Evolutionary conservation across 2,888 invertebrate species (phyloP).

Genomic region (Dynastes tityus): DNA sequence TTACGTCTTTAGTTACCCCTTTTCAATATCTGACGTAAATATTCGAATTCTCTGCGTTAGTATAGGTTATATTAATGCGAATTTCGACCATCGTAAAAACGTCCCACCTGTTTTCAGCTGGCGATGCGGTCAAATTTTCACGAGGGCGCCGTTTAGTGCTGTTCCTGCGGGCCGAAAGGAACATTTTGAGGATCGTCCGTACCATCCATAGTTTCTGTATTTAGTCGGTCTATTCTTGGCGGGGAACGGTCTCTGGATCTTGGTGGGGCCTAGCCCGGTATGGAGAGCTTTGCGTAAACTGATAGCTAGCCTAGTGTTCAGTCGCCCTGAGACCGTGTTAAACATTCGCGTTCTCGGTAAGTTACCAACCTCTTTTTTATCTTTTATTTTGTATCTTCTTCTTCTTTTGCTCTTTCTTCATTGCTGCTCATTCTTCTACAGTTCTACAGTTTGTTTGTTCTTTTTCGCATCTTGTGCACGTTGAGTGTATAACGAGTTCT

Average conservation of each 20-base stretch:
- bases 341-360: constrained; percentile 62
- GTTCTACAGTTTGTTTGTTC: neutral
- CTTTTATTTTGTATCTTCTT: constrained; percentile 21
- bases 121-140: neutral
- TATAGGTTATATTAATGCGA: neutral
- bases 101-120: constrained; percentile 28
- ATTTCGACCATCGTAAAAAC: neutral
- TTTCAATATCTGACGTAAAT: too few species aligned
- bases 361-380: constrained; percentile 51
- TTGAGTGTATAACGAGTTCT: neutral
- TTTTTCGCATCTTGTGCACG: neutral
- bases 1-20: too few species aligned
- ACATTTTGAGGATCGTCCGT: constrained; percentile 58
- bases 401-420: neutral
- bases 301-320: constrained; percentile 62
- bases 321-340: constrained; percentile 64
- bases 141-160: too few species aligned
- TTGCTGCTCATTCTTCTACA: neutral
- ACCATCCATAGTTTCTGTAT: constrained; percentile 54
- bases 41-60: too few species aligned
- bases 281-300: constrained; percentile 61
- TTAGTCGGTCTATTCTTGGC: constrained; percentile 60
- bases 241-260: constrained; percentile 52
- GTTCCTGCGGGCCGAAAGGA: constrained; percentile 18
- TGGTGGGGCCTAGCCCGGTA: constrained; percentile 60